Base-by-base conservation (phyloP, 2,797 vertebrate genomes). In the Monodelphis domestica region DNA sequence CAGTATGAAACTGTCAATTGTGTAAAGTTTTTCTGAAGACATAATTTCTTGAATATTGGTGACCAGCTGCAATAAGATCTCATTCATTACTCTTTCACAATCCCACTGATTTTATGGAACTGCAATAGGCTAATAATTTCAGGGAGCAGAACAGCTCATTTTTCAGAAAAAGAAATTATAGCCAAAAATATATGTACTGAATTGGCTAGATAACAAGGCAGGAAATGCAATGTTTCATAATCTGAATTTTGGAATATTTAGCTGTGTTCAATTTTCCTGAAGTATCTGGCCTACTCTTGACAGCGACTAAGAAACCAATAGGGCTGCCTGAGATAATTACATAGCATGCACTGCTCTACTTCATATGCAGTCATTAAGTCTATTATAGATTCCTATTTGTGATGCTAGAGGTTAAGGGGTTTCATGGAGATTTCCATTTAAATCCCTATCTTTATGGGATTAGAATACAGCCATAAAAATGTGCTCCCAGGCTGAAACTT, bases 311-410 rank as follows among this genome's bases (percentile, higher is more conserved):
- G 91, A 97, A 98, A 97, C 21, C 53, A 96, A 17, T 54, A 96
- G 90, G 92, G 87, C 70, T 88, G 24, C 93, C 95, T 97, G 94
- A 93, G 95, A 97, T 98, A 98, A 98, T 98, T 97, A 95, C 1
- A 96, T 89, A 94, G 70, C 89, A 53, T 57, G 96, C 93, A 94
- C 95, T 88, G 12, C 56, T 95, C 14, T 0, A 92, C 96, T 97
- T 97, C 54, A 54, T 91, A 89, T 93, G 96, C 89, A 96, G 57
- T 54, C 89, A 92, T 96, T 94, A 96, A 90, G 33, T 91, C 91
- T 91, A 91, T 96, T 96, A 92, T 89, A 88, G 91, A 89, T 97
- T 97, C 90, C 70, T 96, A 90, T 96, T 97, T 92, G 89, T 92
- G 4, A 93, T 95, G 94, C 50, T 97, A 78, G 92, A 0, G 70